Percentiles rank a stretch among this genome's conserved stretches.
Evolutionary conservation across 2,888 invertebrate species (phyloP).

Genomic region (Osedax fenrisi): DNA sequence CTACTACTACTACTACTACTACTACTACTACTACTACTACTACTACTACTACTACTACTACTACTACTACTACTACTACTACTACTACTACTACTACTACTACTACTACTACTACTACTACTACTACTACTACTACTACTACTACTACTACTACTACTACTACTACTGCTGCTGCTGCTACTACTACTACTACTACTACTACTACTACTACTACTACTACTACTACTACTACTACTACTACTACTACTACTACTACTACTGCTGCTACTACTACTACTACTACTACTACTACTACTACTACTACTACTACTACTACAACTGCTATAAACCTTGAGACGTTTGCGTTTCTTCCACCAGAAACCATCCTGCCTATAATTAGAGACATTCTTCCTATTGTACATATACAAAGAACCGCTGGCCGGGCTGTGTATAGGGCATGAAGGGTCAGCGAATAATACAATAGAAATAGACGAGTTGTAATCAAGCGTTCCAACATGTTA

Average conservation of each 20-base stretch:
- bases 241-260: not conserved
- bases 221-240: not conserved
- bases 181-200: not conserved
- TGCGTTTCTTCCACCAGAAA: slow-evolving; percentile 98
- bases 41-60: not conserved
- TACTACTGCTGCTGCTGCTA: not conserved
- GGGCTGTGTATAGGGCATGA: no score
- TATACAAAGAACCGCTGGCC: slow-evolving; percentile 86
- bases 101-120: not conserved
- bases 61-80: not conserved
- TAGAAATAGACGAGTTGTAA: no score
- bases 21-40: not conserved
- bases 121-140: not conserved
- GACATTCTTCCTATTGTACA: slow-evolving; percentile 88
- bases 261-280: not conserved
- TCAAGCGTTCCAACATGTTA: no score
- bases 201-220: not conserved
- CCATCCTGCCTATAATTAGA: slow-evolving; percentile 87
- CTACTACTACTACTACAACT: not conserved
- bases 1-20: not conserved
- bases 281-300: not conserved
- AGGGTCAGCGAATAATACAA: no score
- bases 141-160: not conserved
- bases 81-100: slow-evolving; percentile 4
- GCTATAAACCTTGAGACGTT: slow-evolving; percentile 61